Conservation (phyloP, 2,888 invertebrate species). For the Phyllotreta striolata region DNA sequence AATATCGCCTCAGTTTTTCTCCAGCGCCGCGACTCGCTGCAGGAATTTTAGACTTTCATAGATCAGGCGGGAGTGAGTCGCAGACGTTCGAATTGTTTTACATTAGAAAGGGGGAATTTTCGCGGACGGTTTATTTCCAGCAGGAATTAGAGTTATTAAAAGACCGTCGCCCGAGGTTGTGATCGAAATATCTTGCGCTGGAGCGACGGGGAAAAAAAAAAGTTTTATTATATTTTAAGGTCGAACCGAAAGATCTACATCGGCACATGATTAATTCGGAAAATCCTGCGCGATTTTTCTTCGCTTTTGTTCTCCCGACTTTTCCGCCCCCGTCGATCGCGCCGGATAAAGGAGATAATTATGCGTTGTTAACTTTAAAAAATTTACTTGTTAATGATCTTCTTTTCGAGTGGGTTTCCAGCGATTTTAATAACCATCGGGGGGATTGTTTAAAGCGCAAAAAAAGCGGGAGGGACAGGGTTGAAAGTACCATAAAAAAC, state of each 20-base stretch:
- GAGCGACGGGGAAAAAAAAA: not conserved
- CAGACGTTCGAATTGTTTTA: conserved; percentile 3
- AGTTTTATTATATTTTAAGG: too few relatives aligned
- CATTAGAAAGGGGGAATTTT: too few relatives aligned
- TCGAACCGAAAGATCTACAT: too few relatives aligned
- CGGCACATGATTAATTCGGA: too few relatives aligned
- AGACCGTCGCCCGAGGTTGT: too few relatives aligned
- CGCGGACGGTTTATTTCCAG: too few relatives aligned
- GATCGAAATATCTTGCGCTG: not conserved
- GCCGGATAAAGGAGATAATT: conserved; percentile 20
- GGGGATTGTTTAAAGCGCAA: conserved; percentile 3
- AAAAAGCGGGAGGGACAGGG: not conserved
- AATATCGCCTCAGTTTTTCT: conserved; percentile 44
- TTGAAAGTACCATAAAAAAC: conserved; percentile 6
- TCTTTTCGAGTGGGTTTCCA: not conserved
- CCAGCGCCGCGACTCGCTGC: conserved; percentile 34
- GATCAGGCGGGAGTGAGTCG: conserved; percentile 9
- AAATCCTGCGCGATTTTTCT: not conserved
- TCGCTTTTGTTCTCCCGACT: conserved; percentile 7
- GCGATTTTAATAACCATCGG: conserved; percentile 9
- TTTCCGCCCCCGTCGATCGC: conserved; percentile 2
- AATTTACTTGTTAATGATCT: conserved; percentile 21
- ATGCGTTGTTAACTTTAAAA: conserved; percentile 20
- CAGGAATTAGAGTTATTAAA: too few relatives aligned
- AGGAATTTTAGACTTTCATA: conserved; percentile 32